These are phyloP conservation scores for Holothuria glaberrima DNA, from an alignment of 35 echinoderm and acorn worm genomes.

Conservation along the genomic window DNA sequence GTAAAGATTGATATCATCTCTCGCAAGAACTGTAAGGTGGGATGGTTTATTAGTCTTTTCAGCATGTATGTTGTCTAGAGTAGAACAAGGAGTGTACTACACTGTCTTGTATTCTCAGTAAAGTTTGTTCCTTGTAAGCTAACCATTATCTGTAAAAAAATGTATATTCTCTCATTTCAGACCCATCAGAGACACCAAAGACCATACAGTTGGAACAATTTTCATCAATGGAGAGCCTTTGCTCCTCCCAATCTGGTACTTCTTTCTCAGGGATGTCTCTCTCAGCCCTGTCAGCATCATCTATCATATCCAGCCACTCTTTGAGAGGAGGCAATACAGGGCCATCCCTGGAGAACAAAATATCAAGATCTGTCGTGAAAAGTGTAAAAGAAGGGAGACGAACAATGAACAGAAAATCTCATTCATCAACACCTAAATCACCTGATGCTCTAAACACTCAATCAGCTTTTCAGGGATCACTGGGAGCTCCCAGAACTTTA, in stretches of 20 bases:
- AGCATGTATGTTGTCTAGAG: too few relatives aligned
- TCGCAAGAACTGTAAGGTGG: too few relatives aligned
- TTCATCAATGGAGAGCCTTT: slow-evolving; percentile 97
- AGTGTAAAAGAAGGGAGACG: slow-evolving; percentile 62
- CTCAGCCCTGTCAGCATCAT: slow-evolving; percentile 84
- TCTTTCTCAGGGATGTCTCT: slow-evolving; percentile 94
- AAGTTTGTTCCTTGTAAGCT: neutral
- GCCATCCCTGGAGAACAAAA: slow-evolving; percentile 41
- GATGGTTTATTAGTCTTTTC: too few relatives aligned
- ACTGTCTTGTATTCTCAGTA: neutral
- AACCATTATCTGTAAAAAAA: too few relatives aligned
- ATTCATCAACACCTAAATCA: slow-evolving; percentile 48
- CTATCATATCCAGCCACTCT: slow-evolving; percentile 96
- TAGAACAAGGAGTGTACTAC: neutral
- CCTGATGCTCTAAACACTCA: neutral
- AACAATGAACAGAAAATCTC: slow-evolving; percentile 1
- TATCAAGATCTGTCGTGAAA: slow-evolving; percentile 55
- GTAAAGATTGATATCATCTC: too few relatives aligned
- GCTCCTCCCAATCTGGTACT: slow-evolving; percentile 86
- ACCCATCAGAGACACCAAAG: slow-evolving; percentile 87
- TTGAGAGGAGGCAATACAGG: slow-evolving; percentile 58
- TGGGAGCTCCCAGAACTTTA: neutral
- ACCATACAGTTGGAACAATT: slow-evolving; percentile 87
- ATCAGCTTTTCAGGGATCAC: neutral
- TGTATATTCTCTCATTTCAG: slow-evolving; percentile 62